Conservation (phyloP, 2,113 vertebrate genomes). For the Vulpes ferrilata region DNA sequence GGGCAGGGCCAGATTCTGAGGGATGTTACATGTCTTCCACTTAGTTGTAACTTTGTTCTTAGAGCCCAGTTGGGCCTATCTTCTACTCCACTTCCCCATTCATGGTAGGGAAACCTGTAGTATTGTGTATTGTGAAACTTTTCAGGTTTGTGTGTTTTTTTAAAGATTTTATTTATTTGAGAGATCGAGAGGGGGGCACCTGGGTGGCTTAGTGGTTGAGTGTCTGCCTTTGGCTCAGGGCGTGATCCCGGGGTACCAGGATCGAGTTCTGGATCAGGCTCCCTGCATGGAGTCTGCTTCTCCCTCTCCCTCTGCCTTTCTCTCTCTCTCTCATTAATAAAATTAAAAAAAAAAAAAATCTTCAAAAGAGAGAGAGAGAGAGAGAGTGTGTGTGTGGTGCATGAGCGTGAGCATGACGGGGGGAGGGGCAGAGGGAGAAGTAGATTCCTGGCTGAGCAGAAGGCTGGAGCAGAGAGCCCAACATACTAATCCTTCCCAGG, state of each 20-base stretch:
- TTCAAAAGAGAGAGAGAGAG: not conserved
- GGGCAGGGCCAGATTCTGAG: not conserved
- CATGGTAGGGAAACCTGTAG: not conserved
- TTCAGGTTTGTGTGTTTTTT: not conserved
- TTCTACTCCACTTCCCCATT: not conserved
- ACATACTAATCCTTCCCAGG: not conserved
- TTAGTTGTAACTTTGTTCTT: constrained; percentile 29
- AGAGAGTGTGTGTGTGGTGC: not conserved
- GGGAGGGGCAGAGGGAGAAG: not conserved
- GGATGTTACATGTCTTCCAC: not conserved
- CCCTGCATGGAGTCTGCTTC: too few species aligned
- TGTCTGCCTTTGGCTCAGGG: too few species aligned
- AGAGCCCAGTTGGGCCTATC: not conserved
- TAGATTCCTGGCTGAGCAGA: not conserved
- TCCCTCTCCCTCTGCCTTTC: too few species aligned
- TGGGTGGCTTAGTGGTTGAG: too few species aligned
- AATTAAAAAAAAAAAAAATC: too few species aligned
- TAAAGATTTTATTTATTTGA: not conserved
- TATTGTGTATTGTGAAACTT: not conserved
- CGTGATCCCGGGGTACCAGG: too few species aligned
- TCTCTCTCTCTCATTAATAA: too few species aligned
- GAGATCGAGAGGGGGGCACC: too few species aligned
- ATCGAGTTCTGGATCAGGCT: too few species aligned
- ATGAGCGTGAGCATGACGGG: not conserved
- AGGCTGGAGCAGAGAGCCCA: not conserved